Evolutionary conservation across 2,113 vertebrate species (phyloP).

Genomic region (Sisor rabdophorus): DNA sequence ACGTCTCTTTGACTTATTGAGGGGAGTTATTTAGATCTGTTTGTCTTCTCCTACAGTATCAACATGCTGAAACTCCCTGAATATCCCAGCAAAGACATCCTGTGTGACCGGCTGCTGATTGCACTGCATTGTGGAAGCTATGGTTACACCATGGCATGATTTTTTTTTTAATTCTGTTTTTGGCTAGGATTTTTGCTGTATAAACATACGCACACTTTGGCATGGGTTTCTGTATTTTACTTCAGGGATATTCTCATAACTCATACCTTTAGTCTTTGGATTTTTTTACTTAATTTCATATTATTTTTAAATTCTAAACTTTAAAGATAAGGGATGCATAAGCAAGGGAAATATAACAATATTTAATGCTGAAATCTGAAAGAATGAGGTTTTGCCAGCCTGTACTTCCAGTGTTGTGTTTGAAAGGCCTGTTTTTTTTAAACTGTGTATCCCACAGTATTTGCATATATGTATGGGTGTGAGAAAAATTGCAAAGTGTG

Average conservation of each 20-base stretch:
- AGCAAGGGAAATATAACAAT: neutral
- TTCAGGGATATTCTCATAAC: constrained; percentile 41
- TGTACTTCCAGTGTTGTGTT: constrained; percentile 16
- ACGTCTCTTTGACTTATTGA: neutral
- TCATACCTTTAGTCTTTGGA: constrained; percentile 14
- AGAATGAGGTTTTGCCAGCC: constrained; percentile 2
- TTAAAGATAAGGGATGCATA: constrained; percentile 11
- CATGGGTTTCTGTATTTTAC: constrained; percentile 13
- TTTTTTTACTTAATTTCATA: neutral
- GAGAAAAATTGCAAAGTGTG: neutral
- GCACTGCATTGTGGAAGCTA: constrained; percentile 97
- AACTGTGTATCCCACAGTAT: neutral
- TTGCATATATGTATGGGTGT: neutral
- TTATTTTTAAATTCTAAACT: constrained; percentile 4
- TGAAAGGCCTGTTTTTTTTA: neutral
- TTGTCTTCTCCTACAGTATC: constrained; percentile 72
- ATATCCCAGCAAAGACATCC: constrained; percentile 90
- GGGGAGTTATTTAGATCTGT: neutral
- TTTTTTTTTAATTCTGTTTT: constrained; percentile 3
- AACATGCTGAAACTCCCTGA: constrained; percentile 99
- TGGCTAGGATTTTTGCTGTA: constrained; percentile 20
- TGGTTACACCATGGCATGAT: constrained; percentile 95
- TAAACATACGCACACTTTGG: neutral
- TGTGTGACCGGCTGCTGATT: constrained; percentile 92
- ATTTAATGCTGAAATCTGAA: constrained; percentile 4